Conservation (phyloP, 2,797 vertebrate genomes). For the Takifugu ocellatus region DNA sequence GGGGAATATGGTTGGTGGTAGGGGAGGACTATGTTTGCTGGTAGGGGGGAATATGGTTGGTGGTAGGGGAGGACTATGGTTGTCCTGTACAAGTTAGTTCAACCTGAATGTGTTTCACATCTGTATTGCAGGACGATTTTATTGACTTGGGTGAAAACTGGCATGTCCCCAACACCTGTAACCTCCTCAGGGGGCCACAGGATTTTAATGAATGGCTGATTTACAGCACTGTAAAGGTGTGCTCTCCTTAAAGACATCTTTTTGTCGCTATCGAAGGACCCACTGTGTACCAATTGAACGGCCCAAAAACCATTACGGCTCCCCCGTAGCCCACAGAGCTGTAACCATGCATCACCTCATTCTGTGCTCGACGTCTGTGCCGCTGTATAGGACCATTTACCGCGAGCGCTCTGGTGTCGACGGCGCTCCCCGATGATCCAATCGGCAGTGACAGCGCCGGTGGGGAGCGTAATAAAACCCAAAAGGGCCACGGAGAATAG, state of each 20-base stretch:
- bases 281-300: conserved; percentile 42
- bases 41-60: no score
- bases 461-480: conserved; percentile 44
- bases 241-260: conserved; percentile 38
- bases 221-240: conserved; percentile 40
- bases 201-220: conserved; percentile 41
- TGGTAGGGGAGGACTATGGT: conserved; percentile 8
- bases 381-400: conserved; percentile 52
- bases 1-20: no score
- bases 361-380: conserved; percentile 55
- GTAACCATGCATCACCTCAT: conserved; percentile 55
- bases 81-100: conserved; percentile 21
- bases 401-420: conserved; percentile 43
- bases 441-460: conserved; percentile 28
- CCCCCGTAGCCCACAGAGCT: conserved; percentile 33
- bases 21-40: no score
- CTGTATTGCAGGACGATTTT: conserved; percentile 30
- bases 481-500: conserved; percentile 26
- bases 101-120: conserved; percentile 30
- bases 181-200: conserved; percentile 29
- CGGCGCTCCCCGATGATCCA: conserved; percentile 43
- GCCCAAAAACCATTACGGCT: conserved; percentile 38
- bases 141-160: conserved; percentile 26
- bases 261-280: conserved; percentile 42
- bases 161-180: conserved; percentile 36